Conservation (phyloP, 2,113 vertebrate genomes). For the Macquaria ambigua region DNA sequence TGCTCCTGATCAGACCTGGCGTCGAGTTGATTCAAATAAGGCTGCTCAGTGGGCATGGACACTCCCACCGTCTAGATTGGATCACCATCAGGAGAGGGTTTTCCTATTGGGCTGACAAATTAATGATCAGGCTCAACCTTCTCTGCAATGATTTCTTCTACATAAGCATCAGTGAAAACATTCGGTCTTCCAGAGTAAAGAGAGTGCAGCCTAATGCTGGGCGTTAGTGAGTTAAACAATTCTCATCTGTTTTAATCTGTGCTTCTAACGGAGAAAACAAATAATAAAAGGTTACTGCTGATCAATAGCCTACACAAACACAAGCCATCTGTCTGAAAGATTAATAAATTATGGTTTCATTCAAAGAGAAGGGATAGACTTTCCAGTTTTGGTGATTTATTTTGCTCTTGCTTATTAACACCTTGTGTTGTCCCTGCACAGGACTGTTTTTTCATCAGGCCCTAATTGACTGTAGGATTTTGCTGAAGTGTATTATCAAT, state of each 20-base stretch:
- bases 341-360: slow-evolving; percentile 80
- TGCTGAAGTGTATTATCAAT: slow-evolving; percentile 85
- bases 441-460: slow-evolving; percentile 75
- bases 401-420: slow-evolving; percentile 74
- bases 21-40: slow-evolving; percentile 75
- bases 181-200: slow-evolving; percentile 52
- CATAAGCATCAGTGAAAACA: slow-evolving; percentile 62
- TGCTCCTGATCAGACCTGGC: slow-evolving; percentile 70
- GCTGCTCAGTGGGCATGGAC: slow-evolving; percentile 67
- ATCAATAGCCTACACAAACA: slow-evolving; percentile 78
- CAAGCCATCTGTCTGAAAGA: slow-evolving; percentile 74
- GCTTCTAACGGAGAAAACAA: slow-evolving; percentile 79
- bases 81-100: slow-evolving; percentile 64
- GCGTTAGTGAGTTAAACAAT: slow-evolving; percentile 65
- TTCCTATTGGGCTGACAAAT: slow-evolving; percentile 78
- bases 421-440: slow-evolving; percentile 69
- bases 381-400: slow-evolving; percentile 76
- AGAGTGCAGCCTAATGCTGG: slow-evolving; percentile 32
- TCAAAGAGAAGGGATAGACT: slow-evolving; percentile 64
- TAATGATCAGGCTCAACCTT: slow-evolving; percentile 63
- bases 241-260: slow-evolving; percentile 82
- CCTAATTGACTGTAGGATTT: slow-evolving; percentile 84
- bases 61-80: slow-evolving; percentile 68
- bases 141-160: slow-evolving; percentile 72
- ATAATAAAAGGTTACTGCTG: slow-evolving; percentile 82